Base-by-base conservation (phyloP, 2,797 vertebrate species). In the Mormyrus hasselquistii region DNA sequence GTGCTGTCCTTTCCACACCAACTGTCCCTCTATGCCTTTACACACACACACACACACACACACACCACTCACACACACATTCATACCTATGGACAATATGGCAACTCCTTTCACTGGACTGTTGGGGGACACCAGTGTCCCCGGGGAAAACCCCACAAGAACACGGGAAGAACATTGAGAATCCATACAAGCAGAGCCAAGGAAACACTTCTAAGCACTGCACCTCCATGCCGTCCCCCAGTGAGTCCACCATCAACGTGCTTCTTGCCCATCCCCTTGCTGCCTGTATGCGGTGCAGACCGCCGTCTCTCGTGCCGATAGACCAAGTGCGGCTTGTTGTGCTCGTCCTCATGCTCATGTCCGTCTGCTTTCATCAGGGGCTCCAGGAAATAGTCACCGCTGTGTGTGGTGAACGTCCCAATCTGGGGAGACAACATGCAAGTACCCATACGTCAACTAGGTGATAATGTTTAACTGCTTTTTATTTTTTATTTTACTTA, bases 261-360 rank as follows among this genome's bases (percentile, higher is more conserved):
- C 62, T 29, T 29, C 25, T 52, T 1, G 22, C 9, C 49, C n/a
- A 84, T 12, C 73, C 34, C 9, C 73, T 29, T 4, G 73, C 88
- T 97, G 99, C 98, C 98, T 97, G 97, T 96, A 93, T 97, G 98
- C 76, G 95, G 95, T 92, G 95, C 94, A 90, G 92, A 14, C 91
- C 90, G 95, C 91, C 94, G 95, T 89, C 95, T 93, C 91, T 97
- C 96, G 4, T 97, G 95, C 89, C 95, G 97, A 91, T 99, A 99
- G 91, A 99, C 96, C 86, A 99, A 96, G 93, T 99, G 98, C 87
- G 97, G 98, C 94, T 98, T 99, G 94, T 96, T 98, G 94, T 98
- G 96, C 88, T 96, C 96, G 88, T 99, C 98, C 25, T 97, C 96
- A 12, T 96, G 94, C 88, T 98, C 97, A 89, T 94, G 92, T 90